Base-by-base conservation (phyloP, 30 jellyfish, hydroid and myxozoan genomes). In the Rhopilema esculentum region DNA sequence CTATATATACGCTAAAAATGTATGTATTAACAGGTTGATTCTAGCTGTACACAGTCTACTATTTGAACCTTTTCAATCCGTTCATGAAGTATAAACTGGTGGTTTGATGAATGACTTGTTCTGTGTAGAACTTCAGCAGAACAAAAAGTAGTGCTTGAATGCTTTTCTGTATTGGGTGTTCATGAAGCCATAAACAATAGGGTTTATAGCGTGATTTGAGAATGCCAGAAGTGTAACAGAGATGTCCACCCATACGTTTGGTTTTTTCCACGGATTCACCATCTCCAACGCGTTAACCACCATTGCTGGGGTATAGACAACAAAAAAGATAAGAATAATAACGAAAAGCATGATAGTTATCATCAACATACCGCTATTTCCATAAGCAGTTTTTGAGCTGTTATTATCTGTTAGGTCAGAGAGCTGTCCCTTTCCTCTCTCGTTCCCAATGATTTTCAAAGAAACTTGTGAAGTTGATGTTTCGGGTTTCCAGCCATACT, bases 101-200 rank as follows among this genome's bases (percentile, higher is more conserved):
- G n/a, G 12, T 40, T 40, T 40, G 57, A 40, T 40, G 12, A 2
- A 40, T 40, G n/a, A 40, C 57, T 2, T 2, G 57, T 40, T 2
- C 12, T 40, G 57, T 12, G 12, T 12, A 6, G 9, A 40, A 40
- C 57, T 6, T 81, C 75, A 81, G 57, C 91, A 32, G 27, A 8
- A 25, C 40, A 50, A 20, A 28, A 61, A 25, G 61, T 20, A 18
- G 16, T 49, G 63, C 28, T 24, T 72, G 79, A 86, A 66, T 22
- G 83, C 89, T 40, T 32, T 66, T 32, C 94, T 69, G 77, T 86
- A 86, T 64, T 86, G 89, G 51, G 76, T 86, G 76, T 86, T 86
- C 79, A 86, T 28, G 19, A 78, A 49, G 19, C 94, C 94, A 33
- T 86, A 86, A 0, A 62, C 86, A 0, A 86, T 17, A 19, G 94